phyloP scores from a whole-genome alignment of 2,888 invertebrate species.

The Drosophila borborema region DNA sequence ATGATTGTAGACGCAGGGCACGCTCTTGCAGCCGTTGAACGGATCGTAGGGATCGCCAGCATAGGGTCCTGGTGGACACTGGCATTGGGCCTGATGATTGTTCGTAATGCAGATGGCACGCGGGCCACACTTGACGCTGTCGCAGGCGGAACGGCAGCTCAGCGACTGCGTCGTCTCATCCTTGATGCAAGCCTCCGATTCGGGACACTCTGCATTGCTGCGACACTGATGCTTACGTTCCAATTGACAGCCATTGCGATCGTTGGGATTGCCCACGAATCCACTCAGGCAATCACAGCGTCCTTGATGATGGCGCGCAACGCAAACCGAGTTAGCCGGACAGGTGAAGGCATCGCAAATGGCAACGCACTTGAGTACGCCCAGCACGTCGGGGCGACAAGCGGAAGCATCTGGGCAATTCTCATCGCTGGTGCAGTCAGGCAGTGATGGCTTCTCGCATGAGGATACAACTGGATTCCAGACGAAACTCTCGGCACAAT shows the following conservation, averaged over 20 bases:
- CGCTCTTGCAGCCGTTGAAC: conserved; percentile 90
- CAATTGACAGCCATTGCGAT: conserved; percentile 93
- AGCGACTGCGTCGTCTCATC: conserved; percentile 87
- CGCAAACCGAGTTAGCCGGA: conserved; percentile 92
- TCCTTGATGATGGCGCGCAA: conserved; percentile 90
- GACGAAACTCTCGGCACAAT: conserved; percentile 91
- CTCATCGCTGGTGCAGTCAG: conserved; percentile 90
- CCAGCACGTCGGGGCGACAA: conserved; percentile 93
- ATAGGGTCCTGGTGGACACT: conserved; percentile 94
- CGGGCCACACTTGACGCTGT: conserved; percentile 91
- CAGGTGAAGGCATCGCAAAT: conserved; percentile 93
- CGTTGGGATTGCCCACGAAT: conserved; percentile 95
- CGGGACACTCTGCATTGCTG: conserved; percentile 92
- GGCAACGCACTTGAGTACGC: conserved; percentile 92
- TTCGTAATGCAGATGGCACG: conserved; percentile 95
- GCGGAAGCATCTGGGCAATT: conserved; percentile 90
- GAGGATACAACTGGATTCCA: conserved; percentile 93
- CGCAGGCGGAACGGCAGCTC: conserved; percentile 92
- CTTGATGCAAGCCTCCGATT: conserved; percentile 91
- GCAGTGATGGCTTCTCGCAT: conserved; percentile 95
- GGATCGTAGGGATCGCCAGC: conserved; percentile 94
- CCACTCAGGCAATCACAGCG: conserved; percentile 94
- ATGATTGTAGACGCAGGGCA: conserved; percentile 94
- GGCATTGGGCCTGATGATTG: conserved; percentile 95
- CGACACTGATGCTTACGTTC: conserved; percentile 91